Percentiles rank a stretch among this genome's conserved stretches.
These are phyloP conservation scores for Oscheius onirici DNA, from an alignment of 2,888 invertebrate genomes.

Conservation along the genomic window DNA sequence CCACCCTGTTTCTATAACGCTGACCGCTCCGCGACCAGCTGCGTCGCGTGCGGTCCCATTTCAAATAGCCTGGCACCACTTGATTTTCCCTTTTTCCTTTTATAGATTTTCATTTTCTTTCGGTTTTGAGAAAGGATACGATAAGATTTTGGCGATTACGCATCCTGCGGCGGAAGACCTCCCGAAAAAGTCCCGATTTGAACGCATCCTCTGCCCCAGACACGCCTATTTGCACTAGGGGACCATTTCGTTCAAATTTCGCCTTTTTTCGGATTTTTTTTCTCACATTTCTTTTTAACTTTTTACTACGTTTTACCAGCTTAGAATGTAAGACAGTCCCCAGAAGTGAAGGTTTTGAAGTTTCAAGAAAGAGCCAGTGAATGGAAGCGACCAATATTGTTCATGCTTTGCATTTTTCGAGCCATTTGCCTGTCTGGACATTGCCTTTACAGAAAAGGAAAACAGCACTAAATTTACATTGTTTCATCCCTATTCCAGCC, in stretches of 20 bases:
- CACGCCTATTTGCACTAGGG: not conserved
- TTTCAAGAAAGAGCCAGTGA: no score
- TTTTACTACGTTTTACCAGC: no score
- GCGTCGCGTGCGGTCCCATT: conserved; percentile 11
- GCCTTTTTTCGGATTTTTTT: not conserved
- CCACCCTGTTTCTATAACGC: not conserved
- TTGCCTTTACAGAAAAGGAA: no score
- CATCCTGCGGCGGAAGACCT: no score
- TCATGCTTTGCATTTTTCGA: no score
- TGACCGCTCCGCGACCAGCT: conserved; percentile 8
- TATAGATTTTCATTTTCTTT: not conserved
- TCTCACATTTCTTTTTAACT: no score
- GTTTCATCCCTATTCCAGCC: no score
- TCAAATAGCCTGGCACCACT: not conserved
- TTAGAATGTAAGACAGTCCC: no score
- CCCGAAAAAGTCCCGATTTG: not conserved
- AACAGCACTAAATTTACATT: no score
- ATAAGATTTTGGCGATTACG: not conserved
- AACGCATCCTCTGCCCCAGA: not conserved
- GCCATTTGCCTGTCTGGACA: no score
- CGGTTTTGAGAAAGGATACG: not conserved
- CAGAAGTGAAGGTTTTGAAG: no score
- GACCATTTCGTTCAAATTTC: not conserved
- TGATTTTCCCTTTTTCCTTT: not conserved
- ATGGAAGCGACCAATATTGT: no score